A percentile compares a stretch with the other conserved stretches of the same genome.
Conservation (phyloP, 1,140 invertebrate species). For the Nasonia longicornis region DNA sequence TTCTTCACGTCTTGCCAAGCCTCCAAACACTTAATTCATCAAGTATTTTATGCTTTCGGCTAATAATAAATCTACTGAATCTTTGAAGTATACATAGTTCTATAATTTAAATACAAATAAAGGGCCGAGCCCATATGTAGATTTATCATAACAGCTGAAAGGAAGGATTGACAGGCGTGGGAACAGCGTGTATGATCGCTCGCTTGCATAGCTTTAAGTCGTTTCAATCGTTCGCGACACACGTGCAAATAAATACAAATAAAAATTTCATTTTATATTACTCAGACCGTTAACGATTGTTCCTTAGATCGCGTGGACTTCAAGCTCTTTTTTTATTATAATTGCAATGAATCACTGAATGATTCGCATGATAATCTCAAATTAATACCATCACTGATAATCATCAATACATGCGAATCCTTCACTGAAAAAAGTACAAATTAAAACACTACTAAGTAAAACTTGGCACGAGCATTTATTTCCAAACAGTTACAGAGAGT, state of each 20-base stretch:
- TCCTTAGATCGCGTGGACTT: conserved; percentile 6
- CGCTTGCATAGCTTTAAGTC: conserved; percentile 35
- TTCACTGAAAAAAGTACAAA: conserved; percentile 45
- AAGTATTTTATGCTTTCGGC: conserved; percentile 61
- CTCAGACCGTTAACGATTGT: conserved; percentile 19
- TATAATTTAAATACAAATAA: conserved; percentile 37
- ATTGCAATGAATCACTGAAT: conserved; percentile 22
- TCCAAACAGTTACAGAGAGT: conserved; percentile 42
- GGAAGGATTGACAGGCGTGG: conserved; percentile 18
- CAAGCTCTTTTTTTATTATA: conserved; percentile 22
- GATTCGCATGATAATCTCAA: conserved; percentile 32
- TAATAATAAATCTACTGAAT: conserved; percentile 50
- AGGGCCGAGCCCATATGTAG: conserved; percentile 40
- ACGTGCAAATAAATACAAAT: conserved; percentile 32
- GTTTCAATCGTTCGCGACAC: conserved; percentile 34
- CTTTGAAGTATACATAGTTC: conserved; percentile 44
- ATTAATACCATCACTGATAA: not conserved
- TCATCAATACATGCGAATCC: conserved; percentile 24
- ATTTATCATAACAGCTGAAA: conserved; percentile 31
- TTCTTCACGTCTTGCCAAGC: conserved; percentile 62
- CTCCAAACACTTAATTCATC: conserved; percentile 62
- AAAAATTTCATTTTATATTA: conserved; percentile 26
- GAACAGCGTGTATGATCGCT: conserved; percentile 20
- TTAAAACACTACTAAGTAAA: conserved; percentile 34
- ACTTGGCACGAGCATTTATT: conserved; percentile 38